Percentiles rank a stretch among this genome's conserved stretches.
Conservation (phyloP, 2,797 vertebrate species). For the Pseudomugil gertrudae region DNA sequence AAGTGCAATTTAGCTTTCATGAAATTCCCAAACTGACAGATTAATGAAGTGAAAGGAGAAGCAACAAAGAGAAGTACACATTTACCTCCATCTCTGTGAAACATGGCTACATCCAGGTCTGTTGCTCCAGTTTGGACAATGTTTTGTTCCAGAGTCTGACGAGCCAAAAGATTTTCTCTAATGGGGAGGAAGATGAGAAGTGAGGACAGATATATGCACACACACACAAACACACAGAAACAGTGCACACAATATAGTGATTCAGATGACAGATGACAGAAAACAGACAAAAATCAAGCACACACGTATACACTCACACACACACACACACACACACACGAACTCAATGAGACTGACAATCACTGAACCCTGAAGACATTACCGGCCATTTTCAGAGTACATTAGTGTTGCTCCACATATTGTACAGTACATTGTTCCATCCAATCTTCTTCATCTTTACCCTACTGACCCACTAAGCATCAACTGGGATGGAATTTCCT, state of each 20-base stretch:
- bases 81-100: slow-evolving; percentile 94
- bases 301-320: not conserved
- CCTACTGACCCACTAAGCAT: slow-evolving; percentile 69
- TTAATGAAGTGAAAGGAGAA: not conserved
- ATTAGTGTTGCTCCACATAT: slow-evolving; percentile 73
- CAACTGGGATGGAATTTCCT: slow-evolving; percentile 29
- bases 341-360: slow-evolving; percentile 18
- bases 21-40: not conserved
- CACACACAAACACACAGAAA: not conserved
- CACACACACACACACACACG: not conserved
- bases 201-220: slow-evolving; percentile 21
- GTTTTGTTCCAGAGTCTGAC: slow-evolving; percentile 91
- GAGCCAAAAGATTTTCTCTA: slow-evolving; percentile 91
- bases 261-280: slow-evolving; percentile 2
- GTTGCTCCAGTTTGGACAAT: slow-evolving; percentile 92
- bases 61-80: not conserved
- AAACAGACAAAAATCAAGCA: slow-evolving; percentile 3
- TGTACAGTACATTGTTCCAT: slow-evolving; percentile 52
- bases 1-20: not conserved
- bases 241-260: not conserved
- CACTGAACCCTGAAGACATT: slow-evolving; percentile 43
- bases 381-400: slow-evolving; percentile 44
- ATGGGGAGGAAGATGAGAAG: slow-evolving; percentile 42
- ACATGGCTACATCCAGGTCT: slow-evolving; percentile 97
- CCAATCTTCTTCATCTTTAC: slow-evolving; percentile 53